Percentiles rank a stretch among this genome's conserved stretches.
Conservation (phyloP, 2,113 vertebrate genomes). For the Arvicanthis niloticus region DNA sequence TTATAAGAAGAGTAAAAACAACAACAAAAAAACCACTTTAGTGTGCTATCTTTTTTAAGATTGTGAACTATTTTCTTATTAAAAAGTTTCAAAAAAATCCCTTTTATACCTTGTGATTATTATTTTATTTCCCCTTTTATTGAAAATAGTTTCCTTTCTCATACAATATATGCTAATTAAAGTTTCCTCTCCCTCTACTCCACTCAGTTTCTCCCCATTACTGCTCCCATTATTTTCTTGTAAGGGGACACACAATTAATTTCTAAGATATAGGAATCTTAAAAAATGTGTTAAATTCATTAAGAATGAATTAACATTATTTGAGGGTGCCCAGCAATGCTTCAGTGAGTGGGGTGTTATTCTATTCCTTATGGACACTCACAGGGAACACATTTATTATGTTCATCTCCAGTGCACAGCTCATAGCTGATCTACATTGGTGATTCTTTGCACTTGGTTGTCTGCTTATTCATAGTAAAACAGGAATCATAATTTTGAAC, state of each 20-base stretch:
- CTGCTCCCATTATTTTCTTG: background rate
- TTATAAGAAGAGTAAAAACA: background rate
- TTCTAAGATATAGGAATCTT: background rate
- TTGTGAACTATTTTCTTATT: background rate
- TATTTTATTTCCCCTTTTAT: background rate
- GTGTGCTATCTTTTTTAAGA: background rate
- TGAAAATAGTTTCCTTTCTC: background rate
- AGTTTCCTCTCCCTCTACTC: too few relatives aligned
- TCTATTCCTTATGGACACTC: background rate
- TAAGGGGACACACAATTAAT: background rate
- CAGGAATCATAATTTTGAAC: background rate
- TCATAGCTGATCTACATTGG: background rate
- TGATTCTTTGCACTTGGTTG: background rate
- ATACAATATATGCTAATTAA: background rate
- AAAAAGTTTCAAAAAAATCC: background rate
- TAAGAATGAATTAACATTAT: background rate
- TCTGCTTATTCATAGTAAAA: background rate
- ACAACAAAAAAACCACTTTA: background rate
- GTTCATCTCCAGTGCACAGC: background rate
- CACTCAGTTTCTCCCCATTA: background rate
- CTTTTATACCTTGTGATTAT: background rate
- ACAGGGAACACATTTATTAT: background rate
- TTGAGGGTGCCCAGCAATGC: background rate
- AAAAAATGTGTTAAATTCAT: background rate
- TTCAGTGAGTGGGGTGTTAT: background rate